A percentile compares a stretch with the other conserved stretches of the same genome.
phyloP scores from a whole-genome alignment of 2,797 vertebrate species.

The Cheirogaleus major region DNA sequence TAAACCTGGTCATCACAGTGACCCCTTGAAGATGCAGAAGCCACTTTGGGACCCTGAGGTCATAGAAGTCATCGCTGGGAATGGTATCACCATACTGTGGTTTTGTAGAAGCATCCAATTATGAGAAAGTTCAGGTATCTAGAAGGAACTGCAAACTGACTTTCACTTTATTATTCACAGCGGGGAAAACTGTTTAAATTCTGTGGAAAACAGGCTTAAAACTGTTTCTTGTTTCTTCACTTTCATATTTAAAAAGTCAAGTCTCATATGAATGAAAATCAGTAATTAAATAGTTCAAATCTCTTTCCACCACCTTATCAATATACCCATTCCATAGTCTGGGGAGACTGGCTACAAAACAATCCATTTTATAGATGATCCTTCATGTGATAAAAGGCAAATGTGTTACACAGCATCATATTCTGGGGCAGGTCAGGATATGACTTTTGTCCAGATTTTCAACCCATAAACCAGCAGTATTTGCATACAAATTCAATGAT shows the following conservation, averaged over 20 bases:
- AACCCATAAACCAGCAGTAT: background rate
- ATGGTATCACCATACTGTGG: rapidly evolving
- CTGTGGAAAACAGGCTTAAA: background rate
- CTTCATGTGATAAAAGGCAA: background rate
- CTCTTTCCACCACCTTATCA: background rate
- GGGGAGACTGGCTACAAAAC: background rate
- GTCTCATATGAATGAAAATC: background rate
- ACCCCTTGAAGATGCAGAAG: background rate
- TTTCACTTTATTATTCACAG: background rate
- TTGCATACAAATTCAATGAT: too few relatives aligned
- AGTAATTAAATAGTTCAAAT: too few relatives aligned
- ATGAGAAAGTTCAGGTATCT: background rate
- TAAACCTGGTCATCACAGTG: rapidly evolving
- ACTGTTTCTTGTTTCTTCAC: background rate
- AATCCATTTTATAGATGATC: background rate
- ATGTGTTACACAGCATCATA: background rate
- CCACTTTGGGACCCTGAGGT: background rate
- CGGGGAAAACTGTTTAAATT: background rate
- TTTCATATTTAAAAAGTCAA: background rate
- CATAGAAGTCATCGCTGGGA: background rate
- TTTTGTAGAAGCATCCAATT: background rate
- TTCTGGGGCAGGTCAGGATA: background rate
- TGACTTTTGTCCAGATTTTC: too few relatives aligned
- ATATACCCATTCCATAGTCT: rapidly evolving
- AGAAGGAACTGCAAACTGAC: background rate